phyloP scores from a whole-genome alignment of 2,113 vertebrate genomes.

The Cynocephalus volans region DNA sequence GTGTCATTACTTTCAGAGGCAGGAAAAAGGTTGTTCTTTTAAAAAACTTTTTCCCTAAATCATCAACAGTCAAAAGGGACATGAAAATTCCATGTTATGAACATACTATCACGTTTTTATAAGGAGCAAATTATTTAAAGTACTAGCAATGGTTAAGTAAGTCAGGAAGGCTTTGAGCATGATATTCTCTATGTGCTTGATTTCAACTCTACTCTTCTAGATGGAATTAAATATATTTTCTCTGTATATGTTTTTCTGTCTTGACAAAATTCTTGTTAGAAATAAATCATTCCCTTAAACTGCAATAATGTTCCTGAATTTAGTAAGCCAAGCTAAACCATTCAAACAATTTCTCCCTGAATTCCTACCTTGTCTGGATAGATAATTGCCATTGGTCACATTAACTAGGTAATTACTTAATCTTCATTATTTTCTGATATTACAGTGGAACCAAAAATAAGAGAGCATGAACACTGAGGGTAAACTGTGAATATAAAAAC shows the following conservation, averaged over 20 bases:
- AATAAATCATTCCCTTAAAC: slow-evolving; percentile 59
- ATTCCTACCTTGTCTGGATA: background rate
- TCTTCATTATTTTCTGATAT: slow-evolving; percentile 58
- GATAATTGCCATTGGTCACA: background rate
- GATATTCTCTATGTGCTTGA: slow-evolving; percentile 29
- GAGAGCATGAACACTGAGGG: background rate
- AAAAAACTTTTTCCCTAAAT: background rate
- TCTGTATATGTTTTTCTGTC: slow-evolving; percentile 43
- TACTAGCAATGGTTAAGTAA: slow-evolving; percentile 15
- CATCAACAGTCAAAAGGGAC: background rate
- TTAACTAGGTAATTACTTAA: slow-evolving; percentile 58
- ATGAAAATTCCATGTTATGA: slow-evolving; percentile 35
- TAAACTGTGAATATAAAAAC: background rate
- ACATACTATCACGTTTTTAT: slow-evolving; percentile 20
- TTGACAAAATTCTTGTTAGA: slow-evolving; percentile 52
- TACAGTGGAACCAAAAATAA: slow-evolving; percentile 43
- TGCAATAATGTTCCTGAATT: slow-evolving; percentile 21
- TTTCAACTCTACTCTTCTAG: slow-evolving; percentile 52
- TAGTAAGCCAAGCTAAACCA: background rate
- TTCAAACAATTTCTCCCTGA: slow-evolving; percentile 32
- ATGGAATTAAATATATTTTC: slow-evolving; percentile 61
- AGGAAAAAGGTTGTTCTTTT: background rate
- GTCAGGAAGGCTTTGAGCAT: slow-evolving; percentile 5
- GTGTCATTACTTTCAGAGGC: slow-evolving; percentile 30
- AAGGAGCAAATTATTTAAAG: slow-evolving; percentile 35